These are phyloP conservation scores for Cheilosia urbana DNA, from an alignment of 2,888 invertebrate genomes.

Conservation along the genomic window DNA sequence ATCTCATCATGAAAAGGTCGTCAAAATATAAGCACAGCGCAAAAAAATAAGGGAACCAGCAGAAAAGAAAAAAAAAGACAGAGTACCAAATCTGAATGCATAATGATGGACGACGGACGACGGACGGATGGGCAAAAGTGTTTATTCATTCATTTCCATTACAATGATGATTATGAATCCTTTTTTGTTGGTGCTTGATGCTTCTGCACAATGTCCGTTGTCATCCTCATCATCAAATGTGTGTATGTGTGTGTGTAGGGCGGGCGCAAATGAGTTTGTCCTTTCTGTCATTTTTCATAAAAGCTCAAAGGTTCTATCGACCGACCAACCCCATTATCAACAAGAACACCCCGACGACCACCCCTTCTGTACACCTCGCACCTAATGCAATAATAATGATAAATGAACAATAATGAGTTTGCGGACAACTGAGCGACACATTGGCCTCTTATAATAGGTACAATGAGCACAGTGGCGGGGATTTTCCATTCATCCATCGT, in stretches of 20 bases:
- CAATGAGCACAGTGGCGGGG: conserved; percentile 55
- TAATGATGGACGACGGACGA: conserved; percentile 63
- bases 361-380: conserved; percentile 20
- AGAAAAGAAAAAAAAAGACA: conserved; percentile 14
- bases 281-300: conserved; percentile 75
- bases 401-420: conserved; percentile 75
- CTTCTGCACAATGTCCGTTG: conserved; percentile 13
- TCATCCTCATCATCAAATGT: conserved; percentile 61
- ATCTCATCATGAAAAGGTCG: conserved; percentile 71
- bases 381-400: conserved; percentile 75
- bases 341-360: not conserved
- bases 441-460: conserved; percentile 73
- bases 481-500: conserved; percentile 36
- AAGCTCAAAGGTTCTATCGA: conserved; percentile 55
- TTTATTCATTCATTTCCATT: conserved; percentile 75
- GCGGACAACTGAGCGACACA: conserved; percentile 75
- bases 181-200: conserved; percentile 43
- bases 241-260: too few relatives aligned
- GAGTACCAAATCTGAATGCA: conserved; percentile 69
- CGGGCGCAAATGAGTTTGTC: conserved; percentile 73
- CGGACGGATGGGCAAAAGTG: conserved; percentile 54
- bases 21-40: conserved; percentile 53
- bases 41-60: conserved; percentile 7
- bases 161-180: conserved; percentile 75
- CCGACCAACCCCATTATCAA: conserved; percentile 15